A percentile compares a stretch with the other conserved stretches of the same genome.
These are phyloP conservation scores for Gymnarchus niloticus DNA, from an alignment of 2,113 vertebrate genomes.

Conservation along the genomic window DNA sequence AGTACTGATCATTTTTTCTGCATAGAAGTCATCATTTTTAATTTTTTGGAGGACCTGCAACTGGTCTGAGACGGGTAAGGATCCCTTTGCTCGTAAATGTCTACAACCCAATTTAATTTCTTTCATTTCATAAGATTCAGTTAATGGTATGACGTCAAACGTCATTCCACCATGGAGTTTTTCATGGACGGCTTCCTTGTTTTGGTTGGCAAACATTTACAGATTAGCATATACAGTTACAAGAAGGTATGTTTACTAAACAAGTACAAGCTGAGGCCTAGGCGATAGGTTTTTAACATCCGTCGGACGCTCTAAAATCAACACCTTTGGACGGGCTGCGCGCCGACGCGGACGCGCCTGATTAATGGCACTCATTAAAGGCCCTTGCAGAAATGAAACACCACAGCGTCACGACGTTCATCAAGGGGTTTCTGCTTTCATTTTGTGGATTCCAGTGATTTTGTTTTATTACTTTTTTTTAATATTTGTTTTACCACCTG, in stretches of 20 bases:
- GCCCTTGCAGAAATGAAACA: not conserved
- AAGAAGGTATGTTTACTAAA: not conserved
- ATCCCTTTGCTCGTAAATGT: not conserved
- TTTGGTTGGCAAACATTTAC: too few relatives aligned
- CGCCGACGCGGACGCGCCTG: not conserved
- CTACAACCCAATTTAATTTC: not conserved
- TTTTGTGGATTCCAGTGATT: not conserved
- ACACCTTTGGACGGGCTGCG: not conserved
- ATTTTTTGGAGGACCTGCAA: not conserved
- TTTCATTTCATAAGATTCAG: not conserved
- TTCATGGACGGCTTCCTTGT: not conserved
- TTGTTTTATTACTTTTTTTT: not conserved
- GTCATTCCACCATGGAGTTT: not conserved
- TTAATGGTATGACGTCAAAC: not conserved
- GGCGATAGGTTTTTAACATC: not conserved
- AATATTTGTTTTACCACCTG: not conserved
- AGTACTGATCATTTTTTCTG: not conserved
- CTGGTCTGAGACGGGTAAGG: not conserved
- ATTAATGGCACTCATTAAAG: slow-evolving; percentile 14
- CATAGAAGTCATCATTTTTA: not conserved
- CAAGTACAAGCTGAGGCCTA: not conserved
- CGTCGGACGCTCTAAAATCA: not conserved
- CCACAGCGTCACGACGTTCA: not conserved
- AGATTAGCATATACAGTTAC: too few relatives aligned
- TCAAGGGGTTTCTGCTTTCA: not conserved